Evolutionary conservation across 2,113 vertebrate species (phyloP), one percentile per base, ranked within the genome.

Genomic region (Pelvicachromis taeniatus): DNA sequence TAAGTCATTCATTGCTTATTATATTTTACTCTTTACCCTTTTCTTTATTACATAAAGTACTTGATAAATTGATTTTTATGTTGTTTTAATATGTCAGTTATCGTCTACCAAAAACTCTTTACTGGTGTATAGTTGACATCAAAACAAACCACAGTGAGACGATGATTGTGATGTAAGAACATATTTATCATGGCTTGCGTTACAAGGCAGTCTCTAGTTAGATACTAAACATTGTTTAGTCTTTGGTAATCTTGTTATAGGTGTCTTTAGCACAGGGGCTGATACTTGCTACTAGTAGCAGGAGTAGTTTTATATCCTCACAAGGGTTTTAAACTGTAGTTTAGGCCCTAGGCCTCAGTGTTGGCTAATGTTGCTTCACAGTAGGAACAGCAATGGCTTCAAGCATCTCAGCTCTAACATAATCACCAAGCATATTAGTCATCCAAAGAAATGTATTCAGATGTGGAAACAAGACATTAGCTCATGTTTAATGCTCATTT

Each of bases 381-480:
- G 87, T 88, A 52, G 92, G 90, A 82, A 56, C 19, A 84, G 65
- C 59, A 63, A 26, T 79, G 77, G 82, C 92, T 91, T 61, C 59
- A 50, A 93, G 89, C 89, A 5, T 87, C 63, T 85, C 8, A 63
- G 56, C 63, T 55, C 52, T 14, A 77, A 9, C 56, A 45, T 94
- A 92, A 93, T 95, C 91, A 80, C 89, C 82, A 87, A 88, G 58
- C 73, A 85, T 89, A 90, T 91, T 92, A 85, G 45, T 78, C 75
- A 70, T 53, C 77, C 52, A 63, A 56, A 83, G 61, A 65, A 85
- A 84, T 83, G 29, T 77, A 73, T 91, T 92, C 58, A 86, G 52
- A 93, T 93, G 70, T 92, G 88, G 88, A 85, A 89, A 88, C 16
- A 87, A 86, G 58, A 88, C 92, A 94, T 95, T 93, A 68, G 17